Conservation (phyloP, 1,140 invertebrate species). For the Hylyphantes graminicola region DNA sequence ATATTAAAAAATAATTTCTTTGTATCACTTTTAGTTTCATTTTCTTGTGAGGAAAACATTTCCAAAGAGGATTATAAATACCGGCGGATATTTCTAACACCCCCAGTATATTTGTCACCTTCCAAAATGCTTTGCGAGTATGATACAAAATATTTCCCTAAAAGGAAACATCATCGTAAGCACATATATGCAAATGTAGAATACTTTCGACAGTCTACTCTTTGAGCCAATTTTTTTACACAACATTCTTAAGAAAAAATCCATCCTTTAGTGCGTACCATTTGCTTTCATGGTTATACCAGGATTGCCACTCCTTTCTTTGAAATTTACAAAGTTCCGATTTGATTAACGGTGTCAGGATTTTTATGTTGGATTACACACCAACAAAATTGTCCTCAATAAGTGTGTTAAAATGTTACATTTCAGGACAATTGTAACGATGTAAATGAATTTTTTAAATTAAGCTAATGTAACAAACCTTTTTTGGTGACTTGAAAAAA, state of each 20-base stretch:
- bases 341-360: no score
- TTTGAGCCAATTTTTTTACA: slow-evolving; percentile 42
- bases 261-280: not conserved
- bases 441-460: no score
- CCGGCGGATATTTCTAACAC: slow-evolving; percentile 16
- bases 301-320: no score
- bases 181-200: slow-evolving; percentile 15
- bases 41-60: slow-evolving; percentile 47
- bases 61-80: slow-evolving; percentile 48
- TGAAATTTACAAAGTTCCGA: no score
- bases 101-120: slow-evolving; percentile 60
- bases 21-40: slow-evolving; percentile 51
- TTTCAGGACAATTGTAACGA: no score
- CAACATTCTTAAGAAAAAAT: slow-evolving; percentile 14
- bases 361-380: no score
- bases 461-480: no score
- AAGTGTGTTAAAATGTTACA: no score
- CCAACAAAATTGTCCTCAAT: no score
- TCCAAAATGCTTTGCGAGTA: slow-evolving; percentile 48
- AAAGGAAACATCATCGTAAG: not conserved
- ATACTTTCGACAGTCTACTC: slow-evolving; percentile 28
- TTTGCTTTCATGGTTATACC: no score
- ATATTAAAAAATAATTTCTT: slow-evolving; percentile 58
- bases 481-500: no score
- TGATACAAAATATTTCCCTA: slow-evolving; percentile 59